These are phyloP conservation scores for Branchipolynoe longqiensis DNA, from an alignment of 2,888 invertebrate species.

Conservation along the genomic window DNA sequence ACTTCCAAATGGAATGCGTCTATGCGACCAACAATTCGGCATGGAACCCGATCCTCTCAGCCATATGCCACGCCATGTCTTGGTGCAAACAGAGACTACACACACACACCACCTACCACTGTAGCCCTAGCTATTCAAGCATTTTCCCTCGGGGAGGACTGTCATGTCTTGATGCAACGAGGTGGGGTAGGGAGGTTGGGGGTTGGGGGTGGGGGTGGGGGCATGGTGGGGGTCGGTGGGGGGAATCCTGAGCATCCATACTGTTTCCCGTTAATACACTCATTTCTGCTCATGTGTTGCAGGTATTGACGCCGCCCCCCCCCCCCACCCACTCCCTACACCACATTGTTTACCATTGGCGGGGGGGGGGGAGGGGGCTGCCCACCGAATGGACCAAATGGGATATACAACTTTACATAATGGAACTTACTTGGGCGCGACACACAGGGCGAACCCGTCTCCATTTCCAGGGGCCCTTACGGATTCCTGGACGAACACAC, in stretches of 20 bases:
- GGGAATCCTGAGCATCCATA: conserved; percentile 30
- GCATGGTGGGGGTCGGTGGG: too few relatives aligned
- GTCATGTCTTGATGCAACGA: too few relatives aligned
- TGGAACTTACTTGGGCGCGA: neutral
- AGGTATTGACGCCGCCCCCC: conserved; percentile 5
- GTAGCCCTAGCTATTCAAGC: too few relatives aligned
- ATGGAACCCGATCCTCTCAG: conserved; percentile 42
- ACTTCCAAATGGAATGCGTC: conserved; percentile 43
- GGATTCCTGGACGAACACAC: too few relatives aligned
- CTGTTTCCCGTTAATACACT: conserved; percentile 35
- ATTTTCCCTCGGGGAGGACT: too few relatives aligned
- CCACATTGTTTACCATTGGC: too few relatives aligned
- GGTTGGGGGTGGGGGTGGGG: too few relatives aligned
- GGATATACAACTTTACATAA: conserved; percentile 42
- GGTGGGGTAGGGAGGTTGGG: too few relatives aligned
- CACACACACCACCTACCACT: too few relatives aligned
- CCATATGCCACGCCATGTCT: conserved; percentile 27
- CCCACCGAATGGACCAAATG: conserved; percentile 11
- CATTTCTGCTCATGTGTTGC: conserved; percentile 44
- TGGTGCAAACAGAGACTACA: too few relatives aligned
- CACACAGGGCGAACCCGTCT: conserved; percentile 32
- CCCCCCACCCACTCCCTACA: too few relatives aligned
- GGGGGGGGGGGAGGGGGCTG: too few relatives aligned
- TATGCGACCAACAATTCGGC: conserved; percentile 10
- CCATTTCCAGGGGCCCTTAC: neutral